Conservation (phyloP, 2,797 vertebrate species). For the Tenualosa thibaudeaui region DNA sequence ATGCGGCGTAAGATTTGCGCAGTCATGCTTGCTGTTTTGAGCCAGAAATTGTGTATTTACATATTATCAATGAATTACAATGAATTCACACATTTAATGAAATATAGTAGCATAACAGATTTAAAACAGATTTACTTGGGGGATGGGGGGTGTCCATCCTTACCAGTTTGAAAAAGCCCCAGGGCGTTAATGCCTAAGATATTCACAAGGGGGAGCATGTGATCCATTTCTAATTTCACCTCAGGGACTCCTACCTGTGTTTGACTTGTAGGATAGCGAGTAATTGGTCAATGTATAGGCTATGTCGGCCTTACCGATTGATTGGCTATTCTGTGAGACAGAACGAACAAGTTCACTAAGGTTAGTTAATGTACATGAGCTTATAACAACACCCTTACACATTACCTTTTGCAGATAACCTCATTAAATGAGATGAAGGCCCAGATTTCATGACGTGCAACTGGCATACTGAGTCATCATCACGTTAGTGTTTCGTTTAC, state of each 20-base stretch:
- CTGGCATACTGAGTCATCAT: constrained; percentile 2
- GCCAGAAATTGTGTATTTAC: too few species aligned
- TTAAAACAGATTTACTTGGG: too few species aligned
- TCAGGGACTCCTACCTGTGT: too few species aligned
- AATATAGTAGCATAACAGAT: too few species aligned
- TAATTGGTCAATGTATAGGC: too few species aligned
- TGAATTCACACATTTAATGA: too few species aligned
- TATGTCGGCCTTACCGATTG: neutral
- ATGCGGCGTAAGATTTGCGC: neutral
- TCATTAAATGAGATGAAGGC: neutral
- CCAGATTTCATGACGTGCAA: neutral
- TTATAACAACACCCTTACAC: neutral
- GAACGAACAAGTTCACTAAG: neutral
- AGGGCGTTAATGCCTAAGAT: neutral
- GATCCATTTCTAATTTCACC: neutral
- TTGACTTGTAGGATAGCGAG: too few species aligned
- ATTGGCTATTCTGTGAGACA: neutral
- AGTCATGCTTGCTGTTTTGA: neutral
- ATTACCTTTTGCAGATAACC: neutral
- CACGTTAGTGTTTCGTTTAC: constrained; percentile 12
- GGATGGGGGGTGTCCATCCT: too few species aligned
- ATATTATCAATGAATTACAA: too few species aligned
- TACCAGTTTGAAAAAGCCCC: neutral
- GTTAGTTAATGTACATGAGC: too few species aligned
- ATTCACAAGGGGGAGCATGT: neutral